Percentiles rank a stretch among this genome's conserved stretches.
These are phyloP conservation scores for Clarias laeviceps DNA, from an alignment of 2,797 vertebrate species.

Conservation along the genomic window DNA sequence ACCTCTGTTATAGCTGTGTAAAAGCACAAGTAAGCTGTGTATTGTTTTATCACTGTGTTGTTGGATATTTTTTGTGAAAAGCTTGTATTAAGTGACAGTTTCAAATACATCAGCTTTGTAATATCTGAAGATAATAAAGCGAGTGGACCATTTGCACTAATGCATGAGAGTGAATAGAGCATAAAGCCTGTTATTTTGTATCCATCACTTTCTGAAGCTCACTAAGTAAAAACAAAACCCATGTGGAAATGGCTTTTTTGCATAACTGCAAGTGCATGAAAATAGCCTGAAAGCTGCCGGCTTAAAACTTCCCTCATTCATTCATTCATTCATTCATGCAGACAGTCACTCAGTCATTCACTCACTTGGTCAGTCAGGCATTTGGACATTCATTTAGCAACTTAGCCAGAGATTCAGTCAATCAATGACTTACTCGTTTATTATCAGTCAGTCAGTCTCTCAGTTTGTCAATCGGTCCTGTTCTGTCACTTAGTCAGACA, in stretches of 20 bases:
- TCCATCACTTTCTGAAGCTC: neutral
- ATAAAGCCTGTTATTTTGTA: conserved; percentile 12
- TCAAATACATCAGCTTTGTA: neutral
- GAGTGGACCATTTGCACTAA: neutral
- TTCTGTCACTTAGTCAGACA: neutral
- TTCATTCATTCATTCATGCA: neutral
- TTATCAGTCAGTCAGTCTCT: neutral
- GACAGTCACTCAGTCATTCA: neutral
- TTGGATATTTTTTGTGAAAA: neutral
- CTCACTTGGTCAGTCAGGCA: neutral
- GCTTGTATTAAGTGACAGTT: conserved; percentile 5
- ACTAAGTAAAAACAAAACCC: neutral
- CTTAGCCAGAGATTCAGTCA: neutral
- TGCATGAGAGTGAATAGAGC: neutral
- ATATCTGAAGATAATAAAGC: neutral
- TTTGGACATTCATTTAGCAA: neutral
- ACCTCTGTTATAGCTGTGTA: neutral
- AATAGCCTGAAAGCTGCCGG: conserved; percentile 11
- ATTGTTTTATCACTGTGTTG: conserved; percentile 2
- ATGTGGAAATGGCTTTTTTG: neutral
- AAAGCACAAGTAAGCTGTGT: neutral
- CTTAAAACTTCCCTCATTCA: neutral
- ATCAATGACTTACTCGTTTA: neutral
- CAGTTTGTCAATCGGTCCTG: neutral
- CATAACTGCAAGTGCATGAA: neutral